Evolutionary conservation across 2,113 vertebrate genomes (phyloP), one percentile per base, ranked within the genome.

Genomic region (Acinonyx jubatus): DNA sequence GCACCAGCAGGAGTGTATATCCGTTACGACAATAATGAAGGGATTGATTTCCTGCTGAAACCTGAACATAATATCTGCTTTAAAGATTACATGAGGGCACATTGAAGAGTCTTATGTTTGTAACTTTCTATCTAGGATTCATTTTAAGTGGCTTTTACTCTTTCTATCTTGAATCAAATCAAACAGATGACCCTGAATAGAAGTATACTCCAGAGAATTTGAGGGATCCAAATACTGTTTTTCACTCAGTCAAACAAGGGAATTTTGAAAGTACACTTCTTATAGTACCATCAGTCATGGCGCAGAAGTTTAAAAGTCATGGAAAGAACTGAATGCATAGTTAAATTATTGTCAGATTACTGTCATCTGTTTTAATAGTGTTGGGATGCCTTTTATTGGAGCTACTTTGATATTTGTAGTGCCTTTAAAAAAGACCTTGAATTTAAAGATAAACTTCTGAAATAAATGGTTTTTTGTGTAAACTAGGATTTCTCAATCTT

Each of bases 131-230:
- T 55, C 83, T 76, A 31, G 9, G 87, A 85, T 89, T 95, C 93
- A 41, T 92, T 96, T 41, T 84, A 90, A 96, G 87, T 97, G 96
- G 87, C 96, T 97, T 97, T 95, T 97, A 94, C 68, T 87, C 89
- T 97, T 94, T 89, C 50, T 89, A 50, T 61, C 74, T 94, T 76
- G 73, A 97, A 87, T 96, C 52, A 94, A 97, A 87, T 95, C 68
- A 92, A 78, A 65, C n/a, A 55, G 31, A 74, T 71, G 48, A 57
- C 33, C 33, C 36, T 87, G 93, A 71, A 57, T 73, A 91, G 80
- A 97, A 96, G 3, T 94, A 96, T 31, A 87, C 25, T 50, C 14
- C 14, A 95, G 45, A 89, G 31, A 94, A n/a, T 84, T 96, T 91
- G 36, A 98, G 45, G 25, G 27, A 95, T 85, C 33, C 16, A 89